Percentiles rank a stretch among this genome's conserved stretches.
Evolutionary conservation across 2,113 vertebrate genomes (phyloP).

Genomic region (Balaenoptera acutorostrata): DNA sequence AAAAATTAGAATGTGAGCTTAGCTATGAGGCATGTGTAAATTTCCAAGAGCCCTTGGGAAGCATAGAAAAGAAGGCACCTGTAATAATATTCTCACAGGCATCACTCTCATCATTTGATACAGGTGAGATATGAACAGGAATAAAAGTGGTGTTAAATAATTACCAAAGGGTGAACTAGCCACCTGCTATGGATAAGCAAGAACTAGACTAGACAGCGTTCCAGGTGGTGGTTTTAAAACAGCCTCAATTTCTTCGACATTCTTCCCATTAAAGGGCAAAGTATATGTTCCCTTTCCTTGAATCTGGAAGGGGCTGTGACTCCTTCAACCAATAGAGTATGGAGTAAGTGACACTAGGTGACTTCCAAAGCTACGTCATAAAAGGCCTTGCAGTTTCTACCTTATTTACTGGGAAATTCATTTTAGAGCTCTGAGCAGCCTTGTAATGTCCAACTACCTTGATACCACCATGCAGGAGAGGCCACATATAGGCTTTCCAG

Average conservation of each 20-base stretch:
- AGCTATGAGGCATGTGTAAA: not conserved
- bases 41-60: not conserved
- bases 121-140: not conserved
- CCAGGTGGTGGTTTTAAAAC: not conserved
- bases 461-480: not conserved
- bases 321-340: not conserved
- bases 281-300: not conserved
- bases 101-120: not conserved
- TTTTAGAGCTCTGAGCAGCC: not conserved
- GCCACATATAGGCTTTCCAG: not conserved
- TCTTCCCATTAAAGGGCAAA: not conserved
- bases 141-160: slow-evolving; percentile 7
- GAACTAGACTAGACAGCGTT: not conserved
- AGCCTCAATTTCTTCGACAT: not conserved
- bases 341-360: not conserved
- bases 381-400: not conserved
- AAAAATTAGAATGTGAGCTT: slow-evolving; percentile 5
- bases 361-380: not conserved
- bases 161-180: not conserved
- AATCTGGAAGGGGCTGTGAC: not conserved
- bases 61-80: not conserved
- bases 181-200: not conserved
- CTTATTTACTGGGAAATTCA: not conserved
- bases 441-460: not conserved
- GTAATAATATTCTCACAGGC: not conserved